A percentile compares a stretch with the other conserved stretches of the same genome.
Conservation (phyloP, 30 jellyfish, hydroid and myxozoan species). For the Hydra vulgaris region DNA sequence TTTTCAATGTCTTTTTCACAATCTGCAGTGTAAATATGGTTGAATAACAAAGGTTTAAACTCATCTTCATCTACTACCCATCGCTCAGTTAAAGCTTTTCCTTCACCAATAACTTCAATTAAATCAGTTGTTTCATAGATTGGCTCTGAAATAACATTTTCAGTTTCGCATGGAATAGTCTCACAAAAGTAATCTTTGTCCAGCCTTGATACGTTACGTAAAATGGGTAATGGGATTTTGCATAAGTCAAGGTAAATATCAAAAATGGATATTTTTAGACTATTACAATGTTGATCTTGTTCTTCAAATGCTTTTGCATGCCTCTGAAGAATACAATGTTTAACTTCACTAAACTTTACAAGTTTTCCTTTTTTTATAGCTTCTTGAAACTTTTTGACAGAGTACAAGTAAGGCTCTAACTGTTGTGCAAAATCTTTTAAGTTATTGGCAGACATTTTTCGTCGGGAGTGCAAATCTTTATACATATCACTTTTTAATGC, state of each 20-base stretch:
- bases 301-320: slow-evolving; percentile 2
- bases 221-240: slow-evolving; percentile 16
- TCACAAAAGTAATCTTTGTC: not conserved
- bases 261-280: slow-evolving; percentile 1
- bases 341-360: slow-evolving; percentile 1
- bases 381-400: slow-evolving; percentile 20
- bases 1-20: not conserved
- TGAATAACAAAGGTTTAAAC: slow-evolving; percentile 1
- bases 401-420: slow-evolving; percentile 5
- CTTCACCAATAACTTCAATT: slow-evolving; percentile 48
- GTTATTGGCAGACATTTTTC: slow-evolving; percentile 5
- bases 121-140: not conserved
- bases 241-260: slow-evolving; percentile 21
- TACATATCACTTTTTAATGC: not conserved
- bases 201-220: slow-evolving; percentile 9
- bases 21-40: not conserved
- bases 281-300: slow-evolving; percentile 13
- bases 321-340: slow-evolving; percentile 5
- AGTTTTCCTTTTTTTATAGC: slow-evolving; percentile 8
- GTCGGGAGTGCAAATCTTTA: not conserved
- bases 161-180: not conserved
- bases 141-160: not conserved
- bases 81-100: slow-evolving; percentile 49
- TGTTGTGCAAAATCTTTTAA: slow-evolving; percentile 9
- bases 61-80: slow-evolving; percentile 48